Conservation (phyloP, 92 coral and sea anemone genomes). For the Meandrina meandrites region DNA sequence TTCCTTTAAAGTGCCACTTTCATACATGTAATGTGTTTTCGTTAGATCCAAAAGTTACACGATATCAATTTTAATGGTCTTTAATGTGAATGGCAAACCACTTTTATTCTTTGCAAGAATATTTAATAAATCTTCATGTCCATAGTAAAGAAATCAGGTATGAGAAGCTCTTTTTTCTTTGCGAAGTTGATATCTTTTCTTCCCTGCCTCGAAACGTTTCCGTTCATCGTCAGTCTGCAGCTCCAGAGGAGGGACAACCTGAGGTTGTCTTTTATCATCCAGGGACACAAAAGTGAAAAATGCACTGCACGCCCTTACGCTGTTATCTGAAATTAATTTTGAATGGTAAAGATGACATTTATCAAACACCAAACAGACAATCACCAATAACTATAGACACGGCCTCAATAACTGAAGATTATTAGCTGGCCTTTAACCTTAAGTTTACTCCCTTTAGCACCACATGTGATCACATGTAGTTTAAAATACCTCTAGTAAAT, state of each 20-base stretch:
- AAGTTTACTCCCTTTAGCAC: no score
- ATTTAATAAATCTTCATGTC: not conserved
- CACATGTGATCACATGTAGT: no score
- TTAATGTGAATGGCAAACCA: not conserved
- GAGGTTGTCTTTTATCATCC: constrained; percentile 75
- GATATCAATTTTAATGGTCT: not conserved
- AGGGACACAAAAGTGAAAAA: constrained; percentile 91
- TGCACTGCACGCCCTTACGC: constrained; percentile 94
- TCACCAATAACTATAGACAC: not conserved
- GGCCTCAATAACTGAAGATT: no score
- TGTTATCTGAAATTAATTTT: constrained; percentile 61
- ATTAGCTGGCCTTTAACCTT: no score
- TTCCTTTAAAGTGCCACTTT: not conserved
- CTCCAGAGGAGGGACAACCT: constrained; percentile 68
- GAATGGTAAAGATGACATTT: not conserved
- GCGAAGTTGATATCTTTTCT: constrained; percentile 72
- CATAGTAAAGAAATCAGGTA: not conserved
- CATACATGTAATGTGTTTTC: not conserved
- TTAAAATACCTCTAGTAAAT: no score
- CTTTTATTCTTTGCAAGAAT: not conserved
- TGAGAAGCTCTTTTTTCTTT: constrained; percentile 62
- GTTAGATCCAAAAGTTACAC: not conserved
- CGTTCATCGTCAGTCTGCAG: constrained; percentile 77
- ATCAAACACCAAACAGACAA: not conserved
- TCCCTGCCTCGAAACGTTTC: constrained; percentile 87